These are phyloP conservation scores for Cervus canadensis DNA, from an alignment of 2,113 vertebrate genomes.

Conservation along the genomic window DNA sequence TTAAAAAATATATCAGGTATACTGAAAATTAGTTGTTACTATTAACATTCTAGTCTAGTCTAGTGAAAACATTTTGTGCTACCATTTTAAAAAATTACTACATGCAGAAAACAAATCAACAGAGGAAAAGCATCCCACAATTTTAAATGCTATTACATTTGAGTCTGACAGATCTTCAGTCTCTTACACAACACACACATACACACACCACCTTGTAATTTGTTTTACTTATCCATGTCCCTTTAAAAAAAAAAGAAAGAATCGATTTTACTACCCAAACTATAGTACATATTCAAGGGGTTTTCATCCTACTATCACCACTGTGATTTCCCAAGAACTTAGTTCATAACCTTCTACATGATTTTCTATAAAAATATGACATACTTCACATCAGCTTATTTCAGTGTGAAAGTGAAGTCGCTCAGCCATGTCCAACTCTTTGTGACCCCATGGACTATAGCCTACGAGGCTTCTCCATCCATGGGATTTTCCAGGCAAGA, in stretches of 20 bases:
- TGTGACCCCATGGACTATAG: too few relatives aligned
- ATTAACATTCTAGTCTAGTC: conserved; percentile 3
- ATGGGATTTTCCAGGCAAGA: too few relatives aligned
- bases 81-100: neutral
- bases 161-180: conserved; percentile 27
- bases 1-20: neutral
- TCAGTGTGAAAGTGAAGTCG: neutral
- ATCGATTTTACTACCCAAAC: conserved; percentile 31
- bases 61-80: neutral
- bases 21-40: neutral
- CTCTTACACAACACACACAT: conserved; percentile 13
- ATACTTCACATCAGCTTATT: conserved; percentile 52
- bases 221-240: conserved; percentile 16
- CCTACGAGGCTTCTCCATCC: too few relatives aligned
- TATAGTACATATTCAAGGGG: neutral
- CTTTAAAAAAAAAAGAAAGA: neutral
- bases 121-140: conserved; percentile 12
- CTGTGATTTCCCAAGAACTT: conserved; percentile 51
- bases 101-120: conserved; percentile 8
- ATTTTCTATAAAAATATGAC: conserved; percentile 64
- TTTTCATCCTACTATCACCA: conserved; percentile 37
- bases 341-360: conserved; percentile 47
- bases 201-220: neutral
- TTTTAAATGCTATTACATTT: conserved; percentile 42
- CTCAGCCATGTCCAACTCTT: too few relatives aligned